Evolutionary conservation across 2,888 invertebrate species (phyloP).

Genomic region (Drosophila basisetae): DNA sequence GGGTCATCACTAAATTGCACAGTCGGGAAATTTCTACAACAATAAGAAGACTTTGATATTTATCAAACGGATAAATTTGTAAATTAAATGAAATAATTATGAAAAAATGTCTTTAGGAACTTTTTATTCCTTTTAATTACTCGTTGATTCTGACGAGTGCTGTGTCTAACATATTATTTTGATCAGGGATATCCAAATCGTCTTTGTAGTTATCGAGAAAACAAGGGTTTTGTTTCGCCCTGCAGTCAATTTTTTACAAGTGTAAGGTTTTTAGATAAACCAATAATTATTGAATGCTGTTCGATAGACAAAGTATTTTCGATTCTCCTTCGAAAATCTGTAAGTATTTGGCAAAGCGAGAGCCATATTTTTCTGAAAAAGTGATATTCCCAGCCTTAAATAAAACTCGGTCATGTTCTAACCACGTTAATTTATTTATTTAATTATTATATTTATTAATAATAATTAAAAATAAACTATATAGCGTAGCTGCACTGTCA

Average conservation of each 20-base stretch:
- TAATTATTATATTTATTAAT: conserved; percentile 11
- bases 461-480: conserved; percentile 10
- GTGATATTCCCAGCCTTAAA: neutral
- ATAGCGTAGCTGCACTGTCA: conserved; percentile 9
- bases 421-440: conserved; percentile 11
- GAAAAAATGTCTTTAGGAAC: neutral
- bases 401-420: neutral
- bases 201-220: neutral
- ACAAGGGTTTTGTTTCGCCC: neutral
- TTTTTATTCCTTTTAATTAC: neutral
- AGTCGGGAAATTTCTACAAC: neutral
- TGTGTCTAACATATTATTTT: neutral
- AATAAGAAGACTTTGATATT: neutral
- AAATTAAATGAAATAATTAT: neutral
- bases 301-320: neutral
- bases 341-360: neutral
- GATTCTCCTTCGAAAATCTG: neutral
- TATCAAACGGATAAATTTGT: neutral
- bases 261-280: neutral
- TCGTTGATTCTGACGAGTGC: neutral
- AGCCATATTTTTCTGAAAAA: neutral
- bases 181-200: neutral
- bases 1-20: neutral
- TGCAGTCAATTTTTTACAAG: neutral
- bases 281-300: neutral